phyloP scores from a whole-genome alignment of 2,113 vertebrate genomes.

The Polyodon spathula region DNA sequence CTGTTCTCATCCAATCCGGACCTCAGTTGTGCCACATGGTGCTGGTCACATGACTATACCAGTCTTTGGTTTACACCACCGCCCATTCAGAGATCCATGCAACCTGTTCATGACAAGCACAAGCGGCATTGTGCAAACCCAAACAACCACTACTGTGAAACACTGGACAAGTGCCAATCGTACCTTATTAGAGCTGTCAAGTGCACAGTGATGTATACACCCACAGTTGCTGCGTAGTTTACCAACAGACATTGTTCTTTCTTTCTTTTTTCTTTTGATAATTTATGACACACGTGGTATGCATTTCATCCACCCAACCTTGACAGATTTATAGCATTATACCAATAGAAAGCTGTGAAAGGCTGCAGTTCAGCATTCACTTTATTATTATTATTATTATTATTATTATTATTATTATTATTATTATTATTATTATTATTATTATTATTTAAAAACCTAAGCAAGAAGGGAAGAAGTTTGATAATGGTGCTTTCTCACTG shows the following conservation, averaged over 20 bases:
- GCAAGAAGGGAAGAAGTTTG: constrained; percentile 56
- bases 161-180: constrained; percentile 69
- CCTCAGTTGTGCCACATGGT: constrained; percentile 59
- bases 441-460: constrained; percentile 22
- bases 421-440: too few relatives aligned
- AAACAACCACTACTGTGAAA: constrained; percentile 68
- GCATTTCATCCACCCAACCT: constrained; percentile 17
- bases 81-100: constrained; percentile 48
- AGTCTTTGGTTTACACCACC: constrained; percentile 49
- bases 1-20: constrained; percentile 45
- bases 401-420: constrained; percentile 26
- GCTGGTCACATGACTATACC: constrained; percentile 59
- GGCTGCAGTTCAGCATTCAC: constrained; percentile 13
- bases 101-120: constrained; percentile 68
- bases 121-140: constrained; percentile 60
- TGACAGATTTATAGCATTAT: constrained; percentile 12
- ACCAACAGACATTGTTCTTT: constrained; percentile 46
- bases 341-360: constrained; percentile 19
- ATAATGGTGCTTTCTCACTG: constrained; percentile 90
- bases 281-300: constrained; percentile 9
- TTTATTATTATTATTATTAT: too few relatives aligned
- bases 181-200: constrained; percentile 65
- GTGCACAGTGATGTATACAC: constrained; percentile 41
- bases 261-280: constrained; percentile 15
- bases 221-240: constrained; percentile 32